phyloP scores from a whole-genome alignment of 2,113 vertebrate species.

The Mormyrus lacerda region DNA sequence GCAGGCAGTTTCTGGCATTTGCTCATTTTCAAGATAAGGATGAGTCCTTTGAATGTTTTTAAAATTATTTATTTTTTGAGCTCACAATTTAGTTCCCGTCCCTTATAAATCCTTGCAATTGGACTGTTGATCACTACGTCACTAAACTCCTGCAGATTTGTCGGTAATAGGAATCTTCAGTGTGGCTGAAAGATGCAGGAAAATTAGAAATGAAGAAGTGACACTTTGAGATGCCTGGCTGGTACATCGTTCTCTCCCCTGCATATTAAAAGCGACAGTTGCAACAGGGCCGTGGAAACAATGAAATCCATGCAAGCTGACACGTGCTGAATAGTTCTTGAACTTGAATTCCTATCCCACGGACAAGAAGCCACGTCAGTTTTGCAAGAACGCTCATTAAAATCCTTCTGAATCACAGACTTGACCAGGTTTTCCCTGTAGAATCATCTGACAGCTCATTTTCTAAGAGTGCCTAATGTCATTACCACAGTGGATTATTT shows the following conservation, averaged over 20 bases:
- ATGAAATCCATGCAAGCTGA: not conserved
- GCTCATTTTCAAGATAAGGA: not conserved
- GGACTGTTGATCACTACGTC: not conserved
- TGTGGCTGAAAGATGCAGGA: not conserved
- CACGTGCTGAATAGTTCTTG: not conserved
- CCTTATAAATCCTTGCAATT: not conserved
- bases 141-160: not conserved
- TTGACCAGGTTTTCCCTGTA: not conserved
- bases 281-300: not conserved
- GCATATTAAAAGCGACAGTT: not conserved
- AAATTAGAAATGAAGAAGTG: not conserved
- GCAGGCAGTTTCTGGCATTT: not conserved
- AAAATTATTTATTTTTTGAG: not conserved
- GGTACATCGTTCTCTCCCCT: not conserved
- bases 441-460: not conserved
- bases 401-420: not conserved
- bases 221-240: not conserved
- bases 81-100: not conserved
- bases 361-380: not conserved
- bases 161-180: not conserved
- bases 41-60: not conserved
- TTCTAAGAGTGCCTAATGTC: not conserved
- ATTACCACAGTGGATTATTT: not conserved
- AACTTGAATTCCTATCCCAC: not conserved
- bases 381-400: not conserved